A percentile compares a stretch with the other conserved stretches of the same genome.
Conservation (phyloP, 2,113 vertebrate genomes). For the Progne subis region DNA sequence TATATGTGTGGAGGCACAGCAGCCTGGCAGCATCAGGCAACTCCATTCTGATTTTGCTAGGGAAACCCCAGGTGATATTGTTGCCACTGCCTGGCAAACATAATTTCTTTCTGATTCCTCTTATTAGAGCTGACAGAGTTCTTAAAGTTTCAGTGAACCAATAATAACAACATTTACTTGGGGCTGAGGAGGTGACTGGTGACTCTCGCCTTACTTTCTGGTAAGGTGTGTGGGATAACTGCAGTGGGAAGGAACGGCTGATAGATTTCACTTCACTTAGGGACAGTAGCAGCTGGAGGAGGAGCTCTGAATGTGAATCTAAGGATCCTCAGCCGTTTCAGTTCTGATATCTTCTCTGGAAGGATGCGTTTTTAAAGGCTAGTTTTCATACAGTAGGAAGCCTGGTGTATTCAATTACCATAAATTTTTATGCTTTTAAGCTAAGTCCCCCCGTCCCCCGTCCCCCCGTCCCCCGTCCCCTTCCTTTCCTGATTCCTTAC, state of each 20-base stretch:
- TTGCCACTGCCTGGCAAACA: neutral
- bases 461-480: neutral
- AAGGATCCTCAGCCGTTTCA: neutral
- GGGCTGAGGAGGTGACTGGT: neutral
- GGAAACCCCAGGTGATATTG: neutral
- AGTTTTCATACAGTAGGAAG: neutral
- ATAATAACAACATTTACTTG: neutral
- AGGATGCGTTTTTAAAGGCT: neutral
- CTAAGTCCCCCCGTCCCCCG: neutral
- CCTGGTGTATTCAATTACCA: neutral
- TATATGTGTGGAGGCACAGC: neutral
- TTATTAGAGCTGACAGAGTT: neutral
- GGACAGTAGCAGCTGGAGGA: neutral
- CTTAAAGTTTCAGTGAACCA: neutral
- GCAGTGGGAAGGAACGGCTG: neutral
- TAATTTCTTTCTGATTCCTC: neutral
- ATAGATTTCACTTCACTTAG: neutral
- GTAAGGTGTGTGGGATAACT: neutral
- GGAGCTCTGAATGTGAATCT: neutral
- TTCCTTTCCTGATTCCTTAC: neutral
- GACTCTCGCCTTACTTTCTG: neutral
- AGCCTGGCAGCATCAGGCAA: neutral
- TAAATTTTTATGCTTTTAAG: neutral
- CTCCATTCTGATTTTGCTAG: neutral
- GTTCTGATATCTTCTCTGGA: neutral